These are phyloP conservation scores for Hyla sarda DNA, from an alignment of 2,113 vertebrate species.

Conservation along the genomic window DNA sequence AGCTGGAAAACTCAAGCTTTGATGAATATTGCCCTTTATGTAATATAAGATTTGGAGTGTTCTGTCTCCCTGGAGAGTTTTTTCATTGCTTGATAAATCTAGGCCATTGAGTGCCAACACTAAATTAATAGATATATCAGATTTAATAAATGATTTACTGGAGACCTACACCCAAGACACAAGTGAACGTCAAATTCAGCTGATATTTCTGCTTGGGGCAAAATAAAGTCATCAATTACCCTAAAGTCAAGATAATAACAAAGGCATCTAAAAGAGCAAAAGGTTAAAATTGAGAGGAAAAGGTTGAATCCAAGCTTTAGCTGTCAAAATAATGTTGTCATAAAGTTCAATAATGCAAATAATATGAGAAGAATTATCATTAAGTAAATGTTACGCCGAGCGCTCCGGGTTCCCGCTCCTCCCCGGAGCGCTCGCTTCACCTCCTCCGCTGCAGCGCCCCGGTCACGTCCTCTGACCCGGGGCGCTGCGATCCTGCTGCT, in stretches of 20 bases:
- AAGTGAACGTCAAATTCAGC: constrained; percentile 2
- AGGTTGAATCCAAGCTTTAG: constrained; percentile 13
- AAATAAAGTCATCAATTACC: constrained; percentile 37
- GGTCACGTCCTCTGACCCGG: too few species aligned
- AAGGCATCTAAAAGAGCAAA: constrained; percentile 20
- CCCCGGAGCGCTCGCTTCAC: too few species aligned
- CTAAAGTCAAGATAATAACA: constrained; percentile 25
- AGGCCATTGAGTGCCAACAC: constrained; percentile 24
- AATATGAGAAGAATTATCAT: constrained; percentile 12
- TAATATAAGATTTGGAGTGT: constrained; percentile 5
- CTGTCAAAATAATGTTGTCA: constrained; percentile 49
- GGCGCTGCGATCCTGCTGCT: too few species aligned
- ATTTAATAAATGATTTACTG: constrained; percentile 16
- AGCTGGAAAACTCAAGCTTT: constrained; percentile 5
- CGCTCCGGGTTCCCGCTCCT: too few species aligned
- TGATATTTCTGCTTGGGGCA: not conserved
- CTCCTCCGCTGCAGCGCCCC: too few species aligned
- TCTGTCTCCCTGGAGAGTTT: not conserved
- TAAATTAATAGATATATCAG: constrained; percentile 40
- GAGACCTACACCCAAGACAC: constrained; percentile 4
- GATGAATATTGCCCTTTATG: constrained; percentile 45
- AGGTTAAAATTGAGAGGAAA: constrained; percentile 35
- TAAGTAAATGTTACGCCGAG: too few species aligned
- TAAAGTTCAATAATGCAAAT: constrained; percentile 46
- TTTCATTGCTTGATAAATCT: constrained; percentile 37